Base-by-base conservation (phyloP, 2,113 vertebrate genomes). In the Catharus minimus region DNA sequence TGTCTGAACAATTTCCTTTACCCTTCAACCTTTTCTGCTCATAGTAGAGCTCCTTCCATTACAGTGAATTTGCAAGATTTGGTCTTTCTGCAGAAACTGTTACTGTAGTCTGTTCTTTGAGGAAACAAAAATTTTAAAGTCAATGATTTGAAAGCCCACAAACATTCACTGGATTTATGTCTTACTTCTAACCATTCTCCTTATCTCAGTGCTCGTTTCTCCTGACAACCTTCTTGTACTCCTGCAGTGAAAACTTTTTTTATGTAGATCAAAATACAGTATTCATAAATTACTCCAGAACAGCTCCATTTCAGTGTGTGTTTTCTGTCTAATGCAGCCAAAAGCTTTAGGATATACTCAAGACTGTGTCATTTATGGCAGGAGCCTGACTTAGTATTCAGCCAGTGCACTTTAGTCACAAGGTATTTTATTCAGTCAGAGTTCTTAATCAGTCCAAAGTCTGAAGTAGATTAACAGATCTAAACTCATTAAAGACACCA, bases 391-490 rank as follows among this genome's bases (percentile, higher is more conserved):
- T 95, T 91, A 75, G 32, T 68, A 81, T 90, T 88, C 82, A 91
- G 28, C 20, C 61, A 86, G 26, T 9, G 1, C 4, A 11, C 18
- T 72, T 28, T 50, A 74, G 69, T 71, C 74, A 78, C 43, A 61
- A 88, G 76, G 50, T 46, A n/a, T 86, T 86, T 82, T 84, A 80
- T 93, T 90, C 53, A 83, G 60, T 78, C 26, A 22, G 26, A 75
- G 36, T 68, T 81, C 69, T 68, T 90, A 92, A 81, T 93, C 80
- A 94, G 69, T 56, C 30, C 86, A 81, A 73, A 78, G 73, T 50
- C 80, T 86, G 83, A 94, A 92, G 84, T 49, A 90, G 79, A 68
- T 88, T 90, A 92, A 88, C 18, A 15, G 27, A 32, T 75, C 46
- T 81, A 72, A 92, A 72, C 28, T 94, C 41, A 84, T 88, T 91